Percentiles rank a stretch among this genome's conserved stretches.
Conservation (phyloP, 2,113 vertebrate genomes). For the Megalops atlanticus region DNA sequence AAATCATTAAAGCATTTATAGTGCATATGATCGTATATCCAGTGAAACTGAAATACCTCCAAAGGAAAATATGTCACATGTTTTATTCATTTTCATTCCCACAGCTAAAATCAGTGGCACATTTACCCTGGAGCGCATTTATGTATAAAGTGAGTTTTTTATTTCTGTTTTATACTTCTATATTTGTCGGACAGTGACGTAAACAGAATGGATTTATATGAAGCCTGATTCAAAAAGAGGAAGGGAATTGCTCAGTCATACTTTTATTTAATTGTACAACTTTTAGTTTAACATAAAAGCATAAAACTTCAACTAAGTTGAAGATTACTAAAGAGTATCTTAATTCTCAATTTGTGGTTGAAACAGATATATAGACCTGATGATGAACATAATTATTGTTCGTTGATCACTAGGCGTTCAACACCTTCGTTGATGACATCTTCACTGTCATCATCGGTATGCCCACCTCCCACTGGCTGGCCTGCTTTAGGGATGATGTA, state of each 20-base stretch:
- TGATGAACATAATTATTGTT: not conserved
- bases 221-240: no score
- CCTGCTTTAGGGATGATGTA: slow-evolving; percentile 95
- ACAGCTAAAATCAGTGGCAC: slow-evolving; percentile 96
- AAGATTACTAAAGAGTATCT: not conserved
- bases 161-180: no score
- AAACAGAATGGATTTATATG: no score
- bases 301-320: no score
- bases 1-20: not conserved
- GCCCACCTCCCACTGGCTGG: slow-evolving; percentile 96
- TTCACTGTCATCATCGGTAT: slow-evolving; percentile 99
- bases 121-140: slow-evolving; percentile 97
- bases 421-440: slow-evolving; percentile 97
- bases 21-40: not conserved
- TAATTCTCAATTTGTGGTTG: not conserved
- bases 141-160: slow-evolving; percentile 89
- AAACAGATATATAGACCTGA: not conserved
- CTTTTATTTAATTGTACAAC: no score
- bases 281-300: no score
- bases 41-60: not conserved
- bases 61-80: not conserved
- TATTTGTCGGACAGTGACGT: no score
- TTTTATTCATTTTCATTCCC: slow-evolving; percentile 37
- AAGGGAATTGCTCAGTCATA: no score
- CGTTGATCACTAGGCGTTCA: slow-evolving; percentile 82